A percentile compares a stretch with the other conserved stretches of the same genome.
Conservation (phyloP, 1,140 invertebrate genomes). For the Cardiocondyla obscurior region DNA sequence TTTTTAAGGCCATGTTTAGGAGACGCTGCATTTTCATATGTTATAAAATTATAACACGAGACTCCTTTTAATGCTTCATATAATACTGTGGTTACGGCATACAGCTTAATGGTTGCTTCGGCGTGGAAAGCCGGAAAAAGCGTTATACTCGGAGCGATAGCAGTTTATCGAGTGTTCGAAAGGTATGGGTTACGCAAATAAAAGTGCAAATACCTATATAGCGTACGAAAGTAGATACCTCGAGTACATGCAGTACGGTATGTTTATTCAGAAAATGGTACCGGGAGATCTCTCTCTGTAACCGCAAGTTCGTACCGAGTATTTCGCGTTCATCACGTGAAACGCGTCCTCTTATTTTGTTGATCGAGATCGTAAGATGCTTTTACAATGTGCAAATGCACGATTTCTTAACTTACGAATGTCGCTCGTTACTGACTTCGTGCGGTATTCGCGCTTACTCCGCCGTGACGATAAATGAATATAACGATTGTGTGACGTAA, state of each 20-base stretch:
- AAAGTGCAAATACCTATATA: constrained; percentile 37
- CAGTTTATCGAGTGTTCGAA: constrained; percentile 32
- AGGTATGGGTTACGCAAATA: constrained; percentile 38
- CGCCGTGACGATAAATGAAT: neutral
- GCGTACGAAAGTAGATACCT: constrained; percentile 14
- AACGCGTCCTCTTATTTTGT: neutral
- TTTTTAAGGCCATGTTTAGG: neutral
- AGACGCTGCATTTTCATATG: neutral
- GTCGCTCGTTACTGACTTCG: neutral
- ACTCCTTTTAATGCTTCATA: constrained; percentile 24
- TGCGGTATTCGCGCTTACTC: neutral
- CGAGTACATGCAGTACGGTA: neutral
- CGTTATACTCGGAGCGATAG: neutral
- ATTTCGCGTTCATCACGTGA: neutral
- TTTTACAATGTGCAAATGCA: neutral
- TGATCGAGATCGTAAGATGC: neutral
- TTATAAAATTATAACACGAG: constrained; percentile 21
- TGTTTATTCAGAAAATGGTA: constrained; percentile 18
- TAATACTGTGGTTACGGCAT: constrained; percentile 1
- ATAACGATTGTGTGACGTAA: neutral
- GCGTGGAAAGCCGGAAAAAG: constrained; percentile 23
- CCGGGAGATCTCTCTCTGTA: neutral
- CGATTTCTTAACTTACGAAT: neutral
- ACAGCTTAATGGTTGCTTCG: constrained; percentile 11
- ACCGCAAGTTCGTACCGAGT: constrained; percentile 4